phyloP scores from a whole-genome alignment of 1,140 invertebrate genomes.

The Thereuonema tuberculata region DNA sequence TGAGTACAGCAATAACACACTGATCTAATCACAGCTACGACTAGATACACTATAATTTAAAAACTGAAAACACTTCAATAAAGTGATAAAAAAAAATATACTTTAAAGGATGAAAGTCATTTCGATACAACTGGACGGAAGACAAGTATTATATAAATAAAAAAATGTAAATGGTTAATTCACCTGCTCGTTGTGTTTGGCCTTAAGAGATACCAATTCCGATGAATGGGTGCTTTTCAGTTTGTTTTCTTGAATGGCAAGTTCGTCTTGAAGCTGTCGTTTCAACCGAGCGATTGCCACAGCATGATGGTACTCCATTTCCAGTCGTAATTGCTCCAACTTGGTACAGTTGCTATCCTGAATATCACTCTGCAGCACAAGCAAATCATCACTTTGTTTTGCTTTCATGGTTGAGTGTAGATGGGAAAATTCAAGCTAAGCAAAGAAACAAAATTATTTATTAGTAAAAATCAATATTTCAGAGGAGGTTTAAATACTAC shows the following conservation, averaged over 20 bases:
- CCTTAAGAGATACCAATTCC: not conserved
- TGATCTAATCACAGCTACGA: too few relatives aligned
- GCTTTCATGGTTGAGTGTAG: not conserved
- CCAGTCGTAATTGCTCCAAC: not conserved
- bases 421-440: not conserved
- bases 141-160: too few relatives aligned
- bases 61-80: too few relatives aligned
- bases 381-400: not conserved
- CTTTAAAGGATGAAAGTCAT: too few relatives aligned
- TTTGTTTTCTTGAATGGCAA: not conserved
- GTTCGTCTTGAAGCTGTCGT: not conserved
- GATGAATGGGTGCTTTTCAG: not conserved
- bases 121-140: too few relatives aligned
- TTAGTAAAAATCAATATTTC: not conserved
- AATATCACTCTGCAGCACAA: not conserved
- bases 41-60: too few relatives aligned
- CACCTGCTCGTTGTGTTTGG: not conserved
- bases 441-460: not conserved
- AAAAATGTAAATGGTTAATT: too few relatives aligned
- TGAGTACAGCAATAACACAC: too few relatives aligned
- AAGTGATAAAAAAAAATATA: too few relatives aligned
- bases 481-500: too few relatives aligned
- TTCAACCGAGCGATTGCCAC: not conserved
- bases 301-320: not conserved
- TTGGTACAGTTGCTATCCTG: not conserved